These are phyloP conservation scores for Isoperla grammatica DNA, from an alignment of 2,888 invertebrate species.

Conservation along the genomic window DNA sequence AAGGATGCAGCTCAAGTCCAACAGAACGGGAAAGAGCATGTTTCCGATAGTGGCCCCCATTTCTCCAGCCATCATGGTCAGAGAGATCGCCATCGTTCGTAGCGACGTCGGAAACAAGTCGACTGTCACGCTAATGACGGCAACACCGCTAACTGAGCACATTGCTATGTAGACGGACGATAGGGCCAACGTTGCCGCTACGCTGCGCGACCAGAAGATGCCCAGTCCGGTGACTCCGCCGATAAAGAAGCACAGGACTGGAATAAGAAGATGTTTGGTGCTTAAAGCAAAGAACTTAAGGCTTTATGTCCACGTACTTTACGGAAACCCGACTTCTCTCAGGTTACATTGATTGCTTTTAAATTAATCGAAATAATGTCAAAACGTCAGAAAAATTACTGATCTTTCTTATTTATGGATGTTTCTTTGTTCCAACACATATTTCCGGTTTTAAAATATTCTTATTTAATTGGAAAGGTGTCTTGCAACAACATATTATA, in stretches of 20 bases:
- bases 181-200: constrained; percentile 42
- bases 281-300: too few species aligned
- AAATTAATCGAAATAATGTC: too few species aligned
- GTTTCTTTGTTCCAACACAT: too few species aligned
- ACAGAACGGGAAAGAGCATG: constrained; percentile 61
- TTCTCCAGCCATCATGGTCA: constrained; percentile 65
- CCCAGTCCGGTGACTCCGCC: constrained; percentile 3
- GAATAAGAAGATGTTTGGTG: not conserved
- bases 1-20: constrained; percentile 62
- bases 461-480: too few species aligned
- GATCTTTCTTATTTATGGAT: too few species aligned
- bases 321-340: too few species aligned
- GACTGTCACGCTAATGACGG: constrained; percentile 54
- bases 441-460: too few species aligned
- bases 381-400: too few species aligned
- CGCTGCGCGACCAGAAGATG: constrained; percentile 11
- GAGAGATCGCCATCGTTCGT: constrained; percentile 67
- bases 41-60: constrained; percentile 66
- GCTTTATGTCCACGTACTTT: too few species aligned
- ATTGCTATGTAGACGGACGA: constrained; percentile 55
- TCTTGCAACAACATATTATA: too few species aligned
- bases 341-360: too few species aligned
- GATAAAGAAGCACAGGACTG: not conserved
- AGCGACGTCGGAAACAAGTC: constrained; percentile 53
- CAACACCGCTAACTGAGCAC: constrained; percentile 53